These are phyloP conservation scores for Psylliodes chrysocephalus DNA, from an alignment of 2,888 invertebrate genomes.

Conservation along the genomic window DNA sequence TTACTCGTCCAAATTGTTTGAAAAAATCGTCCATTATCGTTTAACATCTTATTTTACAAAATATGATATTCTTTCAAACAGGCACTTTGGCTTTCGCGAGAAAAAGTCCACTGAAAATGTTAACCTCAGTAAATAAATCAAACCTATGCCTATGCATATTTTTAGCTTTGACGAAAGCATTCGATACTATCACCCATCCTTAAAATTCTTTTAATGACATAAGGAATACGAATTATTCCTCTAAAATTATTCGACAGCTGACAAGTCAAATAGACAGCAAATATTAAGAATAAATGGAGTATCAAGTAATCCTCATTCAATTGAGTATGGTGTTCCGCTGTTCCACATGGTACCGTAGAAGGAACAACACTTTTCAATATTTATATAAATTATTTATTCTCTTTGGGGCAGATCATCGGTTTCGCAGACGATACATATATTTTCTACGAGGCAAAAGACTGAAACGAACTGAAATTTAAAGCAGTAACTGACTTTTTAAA, in stretches of 20 bases:
- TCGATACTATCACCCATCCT: slow-evolving; percentile 19
- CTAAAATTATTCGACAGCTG: background rate
- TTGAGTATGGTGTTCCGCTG: slow-evolving; percentile 3
- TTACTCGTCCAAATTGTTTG: slow-evolving; percentile 21
- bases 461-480: too few relatives aligned
- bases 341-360: slow-evolving; percentile 4
- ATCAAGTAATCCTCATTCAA: background rate
- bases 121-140: slow-evolving; percentile 1
- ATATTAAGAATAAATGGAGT: background rate
- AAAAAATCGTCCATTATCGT: slow-evolving; percentile 23
- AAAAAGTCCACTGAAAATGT: slow-evolving; percentile 19
- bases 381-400: too few relatives aligned
- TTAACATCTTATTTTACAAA: slow-evolving; percentile 10
- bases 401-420: too few relatives aligned
- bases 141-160: slow-evolving; percentile 8
- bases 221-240: background rate
- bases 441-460: too few relatives aligned
- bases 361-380: too few relatives aligned
- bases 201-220: slow-evolving; percentile 1
- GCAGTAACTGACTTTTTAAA: too few relatives aligned
- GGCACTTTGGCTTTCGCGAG: slow-evolving; percentile 7
- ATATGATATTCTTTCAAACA: slow-evolving; percentile 4
- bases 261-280: background rate
- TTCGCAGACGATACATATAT: too few relatives aligned
- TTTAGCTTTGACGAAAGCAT: slow-evolving; percentile 21